Evolutionary conservation across 1,140 invertebrate species (phyloP).

Genomic region (Ceratosolen solmsi): DNA sequence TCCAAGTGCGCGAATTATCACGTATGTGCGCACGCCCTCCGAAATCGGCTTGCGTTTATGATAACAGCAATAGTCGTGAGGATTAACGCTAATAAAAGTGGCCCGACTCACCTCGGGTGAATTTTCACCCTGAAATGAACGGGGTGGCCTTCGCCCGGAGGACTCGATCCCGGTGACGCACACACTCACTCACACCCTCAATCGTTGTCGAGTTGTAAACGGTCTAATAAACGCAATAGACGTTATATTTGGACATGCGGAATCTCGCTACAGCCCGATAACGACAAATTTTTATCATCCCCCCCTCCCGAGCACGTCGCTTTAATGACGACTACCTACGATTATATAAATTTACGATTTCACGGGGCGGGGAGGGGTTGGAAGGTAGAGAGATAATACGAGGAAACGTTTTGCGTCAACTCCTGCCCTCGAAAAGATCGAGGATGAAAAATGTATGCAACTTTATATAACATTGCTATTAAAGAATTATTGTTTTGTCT

Average conservation of each 20-base stretch:
- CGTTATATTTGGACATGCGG: conserved; percentile 11
- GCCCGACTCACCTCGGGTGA: neutral
- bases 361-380: neutral
- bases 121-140: neutral
- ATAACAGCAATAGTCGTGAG: conserved; percentile 37
- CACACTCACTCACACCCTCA: too few relatives aligned
- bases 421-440: too few relatives aligned
- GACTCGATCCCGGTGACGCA: too few relatives aligned
- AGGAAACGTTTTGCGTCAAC: neutral
- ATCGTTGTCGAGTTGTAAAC: conserved; percentile 40
- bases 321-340: neutral
- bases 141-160: too few relatives aligned
- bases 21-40: neutral
- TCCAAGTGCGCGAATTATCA: neutral
- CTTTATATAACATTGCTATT: neutral
- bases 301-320: neutral
- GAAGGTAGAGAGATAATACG: neutral
- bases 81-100: conserved; percentile 46
- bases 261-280: neutral
- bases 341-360: neutral
- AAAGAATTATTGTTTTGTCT: neutral
- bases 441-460: neutral
- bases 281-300: conserved; percentile 43
- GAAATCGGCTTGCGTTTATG: neutral
- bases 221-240: conserved; percentile 33